Conservation (phyloP, 2,797 vertebrate species). For the Pseudochromis fuscus region DNA sequence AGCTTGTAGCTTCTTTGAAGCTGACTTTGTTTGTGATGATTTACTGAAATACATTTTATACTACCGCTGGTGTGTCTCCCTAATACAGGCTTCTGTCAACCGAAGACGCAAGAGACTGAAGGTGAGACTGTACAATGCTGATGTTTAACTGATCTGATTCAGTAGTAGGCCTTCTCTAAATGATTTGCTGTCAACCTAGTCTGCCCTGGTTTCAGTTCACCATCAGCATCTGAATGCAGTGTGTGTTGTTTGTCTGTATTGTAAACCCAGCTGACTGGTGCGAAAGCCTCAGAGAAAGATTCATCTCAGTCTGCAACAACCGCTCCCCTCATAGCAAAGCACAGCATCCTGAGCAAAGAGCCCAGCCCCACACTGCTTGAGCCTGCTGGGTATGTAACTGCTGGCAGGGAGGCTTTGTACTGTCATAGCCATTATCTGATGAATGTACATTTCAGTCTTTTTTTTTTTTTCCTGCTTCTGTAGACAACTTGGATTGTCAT, state of each 20-base stretch:
- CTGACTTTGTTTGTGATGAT: not conserved
- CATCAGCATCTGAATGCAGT: not conserved
- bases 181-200: not conserved
- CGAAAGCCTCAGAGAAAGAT: conserved; percentile 37
- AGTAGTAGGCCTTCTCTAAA: too few species aligned
- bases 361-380: conserved; percentile 25
- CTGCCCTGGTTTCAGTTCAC: not conserved
- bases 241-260: conserved; percentile 10
- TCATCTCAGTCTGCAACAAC: not conserved
- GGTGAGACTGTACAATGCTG: conserved; percentile 48
- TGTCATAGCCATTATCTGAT: too few species aligned
- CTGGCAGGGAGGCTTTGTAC: not conserved
- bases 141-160: not conserved
- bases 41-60: not conserved
- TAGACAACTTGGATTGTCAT: not conserved
- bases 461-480: too few species aligned
- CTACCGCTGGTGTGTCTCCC: not conserved
- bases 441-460: too few species aligned
- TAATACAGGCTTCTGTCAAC: conserved; percentile 43
- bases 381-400: conserved; percentile 40
- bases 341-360: conserved; percentile 29
- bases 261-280: conserved; percentile 29
- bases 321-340: not conserved
- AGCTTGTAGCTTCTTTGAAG: not conserved
- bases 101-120: conserved; percentile 53